phyloP scores from a whole-genome alignment of 2,888 invertebrate species.

The Epsilonema sp. region DNA sequence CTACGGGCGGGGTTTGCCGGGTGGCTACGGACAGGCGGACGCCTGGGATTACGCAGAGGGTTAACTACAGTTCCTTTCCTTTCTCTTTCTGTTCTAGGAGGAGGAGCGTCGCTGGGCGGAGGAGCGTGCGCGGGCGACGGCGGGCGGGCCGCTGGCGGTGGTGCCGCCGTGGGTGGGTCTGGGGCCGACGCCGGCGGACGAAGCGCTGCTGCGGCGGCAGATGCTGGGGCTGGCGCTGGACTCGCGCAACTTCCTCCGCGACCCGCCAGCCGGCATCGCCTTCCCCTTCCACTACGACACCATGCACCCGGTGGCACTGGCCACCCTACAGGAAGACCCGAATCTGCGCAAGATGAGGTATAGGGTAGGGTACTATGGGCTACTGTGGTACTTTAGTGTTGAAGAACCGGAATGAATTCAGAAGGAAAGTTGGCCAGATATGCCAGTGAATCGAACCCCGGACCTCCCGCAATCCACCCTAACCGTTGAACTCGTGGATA shows the following conservation, averaged over 20 bases:
- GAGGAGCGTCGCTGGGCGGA: not conserved
- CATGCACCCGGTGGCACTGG: conserved; percentile 75
- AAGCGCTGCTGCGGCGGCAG: conserved; percentile 77
- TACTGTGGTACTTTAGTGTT: not conserved
- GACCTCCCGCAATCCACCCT: too few relatives aligned
- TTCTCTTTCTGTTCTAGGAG: too few relatives aligned
- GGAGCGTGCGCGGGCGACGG: not conserved
- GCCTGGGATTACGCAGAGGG: too few relatives aligned
- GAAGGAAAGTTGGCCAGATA: too few relatives aligned
- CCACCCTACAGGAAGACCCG: conserved; percentile 80
- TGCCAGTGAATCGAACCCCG: too few relatives aligned
- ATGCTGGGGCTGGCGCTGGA: too few relatives aligned
- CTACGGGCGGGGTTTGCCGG: too few relatives aligned
- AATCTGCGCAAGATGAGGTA: conserved; percentile 96
- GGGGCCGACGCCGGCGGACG: conserved; percentile 85
- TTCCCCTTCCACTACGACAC: conserved; percentile 81
- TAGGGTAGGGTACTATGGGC: conserved; percentile 61
- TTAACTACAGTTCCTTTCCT: too few relatives aligned
- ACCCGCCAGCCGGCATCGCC: conserved; percentile 51
- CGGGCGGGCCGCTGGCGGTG: conserved; percentile 24
- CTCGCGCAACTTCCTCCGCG: conserved; percentile 85
- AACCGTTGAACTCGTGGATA: too few relatives aligned
- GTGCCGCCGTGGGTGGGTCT: conserved; percentile 81
- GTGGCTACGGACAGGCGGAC: too few relatives aligned
- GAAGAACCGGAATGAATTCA: not conserved